Evolutionary conservation across 2,797 vertebrate genomes (phyloP), one percentile per base, ranked within the genome.

Genomic region (Odontamblyopus lacepedii): DNA sequence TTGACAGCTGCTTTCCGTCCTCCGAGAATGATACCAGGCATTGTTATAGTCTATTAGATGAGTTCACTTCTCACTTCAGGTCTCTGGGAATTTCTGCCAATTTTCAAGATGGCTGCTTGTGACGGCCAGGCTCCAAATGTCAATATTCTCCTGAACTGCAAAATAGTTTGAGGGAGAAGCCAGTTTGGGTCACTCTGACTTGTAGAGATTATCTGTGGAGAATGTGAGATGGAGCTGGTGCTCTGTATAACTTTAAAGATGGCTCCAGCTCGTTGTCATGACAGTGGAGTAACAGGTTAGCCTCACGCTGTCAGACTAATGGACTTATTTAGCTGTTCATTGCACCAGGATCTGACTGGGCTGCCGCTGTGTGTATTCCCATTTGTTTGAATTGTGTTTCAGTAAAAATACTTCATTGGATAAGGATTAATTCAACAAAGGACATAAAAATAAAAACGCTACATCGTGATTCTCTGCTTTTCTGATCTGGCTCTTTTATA

Each of bases 1-100:
- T 18, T 79, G 73, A 71, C 78, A 69, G 61, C 29, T n/a, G 13
- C 62, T 72, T 44, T 32, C 57, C 65, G 75, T 29, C 38, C 1
- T 65, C 26, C 13, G 71, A 72, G 66, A 23, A 67, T 26, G 66
- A 61, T 32, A 50, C 35, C 38, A 74, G 61, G 19, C 44, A 4
- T 38, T 63, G 19, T 66, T 55, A 70, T 50, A 73, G 41, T 18
- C 26, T 9, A 35, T 16, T 72, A 32, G 59, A 61, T 53, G 71
- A 72, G 57, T 13, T 1, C 57, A 66, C 29, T 65, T 26, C 16
- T 56, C 50, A 15, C 30, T 68, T 30, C 15, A 8, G 41, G 23
- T 71, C 30, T 78, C 48, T 63, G 29, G 53, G 41, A 68, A 71
- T 76, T 61, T 56, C 48, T 72, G 44, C 19, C 61, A 71, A 18